These are phyloP conservation scores for Neomorphus geoffroyi DNA, from an alignment of 2,797 vertebrate species.

Conservation along the genomic window DNA sequence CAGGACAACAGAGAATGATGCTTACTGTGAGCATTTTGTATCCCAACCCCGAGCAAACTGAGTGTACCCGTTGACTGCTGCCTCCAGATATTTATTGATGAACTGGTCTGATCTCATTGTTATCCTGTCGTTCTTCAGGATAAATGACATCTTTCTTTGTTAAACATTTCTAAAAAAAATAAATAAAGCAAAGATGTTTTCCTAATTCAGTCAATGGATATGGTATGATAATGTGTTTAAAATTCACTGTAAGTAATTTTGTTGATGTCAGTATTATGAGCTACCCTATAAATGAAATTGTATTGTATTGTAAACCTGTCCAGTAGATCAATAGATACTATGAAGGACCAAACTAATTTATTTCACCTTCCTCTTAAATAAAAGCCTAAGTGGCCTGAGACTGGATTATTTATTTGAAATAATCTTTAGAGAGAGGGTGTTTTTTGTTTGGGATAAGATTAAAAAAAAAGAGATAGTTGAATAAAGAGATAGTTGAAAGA, in stretches of 20 bases:
- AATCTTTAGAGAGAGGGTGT: background rate
- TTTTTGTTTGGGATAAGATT: background rate
- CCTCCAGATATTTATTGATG: background rate
- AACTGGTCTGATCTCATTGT: background rate
- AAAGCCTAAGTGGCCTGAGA: background rate
- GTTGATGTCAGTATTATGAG: slow-evolving; percentile 40
- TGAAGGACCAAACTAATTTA: slow-evolving; percentile 17
- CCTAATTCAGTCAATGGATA: background rate
- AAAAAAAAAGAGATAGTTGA: background rate
- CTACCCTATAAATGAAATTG: slow-evolving; percentile 35
- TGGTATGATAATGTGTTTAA: slow-evolving; percentile 33
- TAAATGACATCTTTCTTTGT: background rate
- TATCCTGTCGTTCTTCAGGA: background rate
- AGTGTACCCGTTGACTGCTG: background rate
- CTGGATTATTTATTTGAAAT: background rate
- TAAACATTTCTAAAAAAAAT: background rate
- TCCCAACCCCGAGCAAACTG: background rate
- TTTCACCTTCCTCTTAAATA: background rate
- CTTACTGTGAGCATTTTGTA: background rate
- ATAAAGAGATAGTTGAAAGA: background rate
- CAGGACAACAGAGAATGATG: background rate
- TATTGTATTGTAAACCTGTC: slow-evolving; percentile 46
- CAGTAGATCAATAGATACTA: slow-evolving; percentile 33
- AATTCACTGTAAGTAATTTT: slow-evolving; percentile 22
- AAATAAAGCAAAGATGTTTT: background rate